These are phyloP conservation scores for Coleophora deauratella DNA, from an alignment of 2,888 invertebrate genomes.

Conservation along the genomic window DNA sequence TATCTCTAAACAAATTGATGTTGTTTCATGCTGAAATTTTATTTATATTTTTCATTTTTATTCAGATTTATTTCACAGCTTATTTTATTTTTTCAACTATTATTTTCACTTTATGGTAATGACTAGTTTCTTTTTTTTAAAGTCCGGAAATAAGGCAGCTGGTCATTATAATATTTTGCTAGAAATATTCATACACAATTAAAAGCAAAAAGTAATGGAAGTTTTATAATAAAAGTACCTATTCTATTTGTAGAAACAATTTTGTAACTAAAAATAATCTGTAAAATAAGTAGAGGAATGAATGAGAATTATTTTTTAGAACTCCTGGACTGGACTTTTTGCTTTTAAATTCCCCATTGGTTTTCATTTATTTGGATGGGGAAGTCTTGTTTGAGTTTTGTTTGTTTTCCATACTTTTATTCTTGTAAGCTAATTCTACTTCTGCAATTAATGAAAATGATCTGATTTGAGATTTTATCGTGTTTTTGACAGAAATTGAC, in stretches of 20 bases:
- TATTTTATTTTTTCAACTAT: slow-evolving; percentile 57
- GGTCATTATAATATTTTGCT: slow-evolving; percentile 13
- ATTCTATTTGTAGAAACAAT: no score
- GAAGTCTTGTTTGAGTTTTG: slow-evolving; percentile 33
- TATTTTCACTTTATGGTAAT: slow-evolving; percentile 32
- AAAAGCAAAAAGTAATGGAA: slow-evolving; percentile 14
- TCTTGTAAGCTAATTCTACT: slow-evolving; percentile 47
- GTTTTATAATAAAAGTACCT: no score
- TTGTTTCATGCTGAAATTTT: slow-evolving; percentile 28
- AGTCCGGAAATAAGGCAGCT: background rate
- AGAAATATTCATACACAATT: slow-evolving; percentile 24
- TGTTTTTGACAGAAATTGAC: no score
- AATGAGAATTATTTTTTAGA: no score
- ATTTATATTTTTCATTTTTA: slow-evolving; percentile 23
- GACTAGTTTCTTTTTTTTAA: slow-evolving; percentile 15
- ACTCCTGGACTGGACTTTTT: slow-evolving; percentile 21
- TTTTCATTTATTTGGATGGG: slow-evolving; percentile 28
- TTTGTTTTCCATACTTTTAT: slow-evolving; percentile 36
- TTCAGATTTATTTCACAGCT: slow-evolving; percentile 57
- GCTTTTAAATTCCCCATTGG: slow-evolving; percentile 34
- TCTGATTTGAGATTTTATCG: slow-evolving; percentile 3
- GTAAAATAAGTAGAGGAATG: no score
- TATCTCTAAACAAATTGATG: slow-evolving; percentile 21
- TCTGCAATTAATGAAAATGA: slow-evolving; percentile 9
- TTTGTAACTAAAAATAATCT: no score